phyloP scores from a whole-genome alignment of 2,113 vertebrate genomes.

The Apaloderma vittatum region DNA sequence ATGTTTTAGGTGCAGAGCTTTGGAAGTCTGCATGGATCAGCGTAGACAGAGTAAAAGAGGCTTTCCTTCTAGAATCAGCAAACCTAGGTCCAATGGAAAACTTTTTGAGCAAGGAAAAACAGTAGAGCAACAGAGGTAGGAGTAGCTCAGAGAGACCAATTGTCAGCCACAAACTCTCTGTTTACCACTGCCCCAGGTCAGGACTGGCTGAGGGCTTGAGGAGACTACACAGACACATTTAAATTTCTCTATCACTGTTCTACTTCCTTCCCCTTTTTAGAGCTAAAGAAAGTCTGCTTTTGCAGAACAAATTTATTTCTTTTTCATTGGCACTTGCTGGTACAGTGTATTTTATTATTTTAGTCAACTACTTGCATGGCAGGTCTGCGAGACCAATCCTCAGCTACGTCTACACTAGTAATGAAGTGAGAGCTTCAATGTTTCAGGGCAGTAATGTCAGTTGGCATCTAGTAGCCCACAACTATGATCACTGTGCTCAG shows the following conservation, averaged over 20 bases:
- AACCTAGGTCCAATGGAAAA: neutral
- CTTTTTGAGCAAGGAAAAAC: neutral
- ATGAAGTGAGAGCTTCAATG: neutral
- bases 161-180: neutral
- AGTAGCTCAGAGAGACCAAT: neutral
- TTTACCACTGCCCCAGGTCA: neutral
- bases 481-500: neutral
- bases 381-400: neutral
- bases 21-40: fast-evolving
- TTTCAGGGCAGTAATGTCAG: neutral
- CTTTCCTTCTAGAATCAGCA: neutral
- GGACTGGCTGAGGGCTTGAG: neutral
- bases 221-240: neutral
- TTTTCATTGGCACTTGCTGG: neutral
- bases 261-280: neutral
- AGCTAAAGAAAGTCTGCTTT: neutral
- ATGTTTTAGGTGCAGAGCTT: neutral
- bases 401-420: fast-evolving
- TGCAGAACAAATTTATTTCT: neutral
- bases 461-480: neutral
- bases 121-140: neutral
- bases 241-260: neutral
- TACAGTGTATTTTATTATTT: fast-evolving
- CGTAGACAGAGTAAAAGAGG: neutral
- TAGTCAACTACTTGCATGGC: neutral